Conservation (phyloP, 2,888 invertebrate genomes). For the Barypeithes pellucidus region DNA sequence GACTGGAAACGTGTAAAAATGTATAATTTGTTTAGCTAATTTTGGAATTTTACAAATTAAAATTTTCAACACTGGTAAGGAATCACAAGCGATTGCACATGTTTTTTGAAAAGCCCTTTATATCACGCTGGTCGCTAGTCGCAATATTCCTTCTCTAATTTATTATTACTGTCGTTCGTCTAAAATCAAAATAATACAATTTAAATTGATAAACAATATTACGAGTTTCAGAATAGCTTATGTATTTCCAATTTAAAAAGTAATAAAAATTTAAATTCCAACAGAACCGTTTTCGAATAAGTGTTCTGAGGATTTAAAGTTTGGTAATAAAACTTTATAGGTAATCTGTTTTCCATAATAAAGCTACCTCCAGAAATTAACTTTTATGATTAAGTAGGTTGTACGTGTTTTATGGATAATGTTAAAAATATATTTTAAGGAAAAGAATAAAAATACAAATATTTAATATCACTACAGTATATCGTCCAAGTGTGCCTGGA, state of each 20-base stretch:
- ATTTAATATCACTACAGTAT: no score
- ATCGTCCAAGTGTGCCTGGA: no score
- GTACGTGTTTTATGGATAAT: not conserved
- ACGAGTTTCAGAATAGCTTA: not conserved
- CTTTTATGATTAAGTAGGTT: not conserved
- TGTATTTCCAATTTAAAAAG: not conserved
- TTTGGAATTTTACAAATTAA: no score
- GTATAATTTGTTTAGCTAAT: no score
- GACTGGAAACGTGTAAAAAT: no score
- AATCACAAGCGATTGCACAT: no score
- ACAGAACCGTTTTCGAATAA: slow-evolving; percentile 5
- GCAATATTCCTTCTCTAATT: no score
- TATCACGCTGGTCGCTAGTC: no score
- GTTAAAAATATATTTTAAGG: not conserved
- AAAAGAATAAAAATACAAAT: no score
- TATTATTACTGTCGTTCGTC: no score
- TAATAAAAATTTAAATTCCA: slow-evolving; percentile 13
- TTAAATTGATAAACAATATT: not conserved
- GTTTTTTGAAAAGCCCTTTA: no score
- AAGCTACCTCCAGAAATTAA: not conserved
- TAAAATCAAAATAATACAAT: not conserved
- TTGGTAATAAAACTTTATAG: slow-evolving; percentile 7
- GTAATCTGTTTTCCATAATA: slow-evolving; percentile 12
- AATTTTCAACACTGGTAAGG: no score
- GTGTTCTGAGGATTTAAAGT: slow-evolving; percentile 1